These are phyloP conservation scores for Drosophila eohydei DNA, from an alignment of 2,888 invertebrate genomes.

Conservation along the genomic window DNA sequence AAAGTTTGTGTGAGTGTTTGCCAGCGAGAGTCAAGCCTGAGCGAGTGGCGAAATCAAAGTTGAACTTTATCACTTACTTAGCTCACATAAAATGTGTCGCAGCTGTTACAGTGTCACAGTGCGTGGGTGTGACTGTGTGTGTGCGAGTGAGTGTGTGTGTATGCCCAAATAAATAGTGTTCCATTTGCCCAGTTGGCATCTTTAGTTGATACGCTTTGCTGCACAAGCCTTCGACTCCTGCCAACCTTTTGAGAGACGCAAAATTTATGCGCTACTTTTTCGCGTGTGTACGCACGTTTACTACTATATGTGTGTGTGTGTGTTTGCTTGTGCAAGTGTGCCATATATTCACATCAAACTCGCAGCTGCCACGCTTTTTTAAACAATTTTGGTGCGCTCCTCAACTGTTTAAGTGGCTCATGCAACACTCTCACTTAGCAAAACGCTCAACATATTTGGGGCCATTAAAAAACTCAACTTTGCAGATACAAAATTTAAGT, in stretches of 20 bases:
- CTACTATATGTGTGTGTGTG: neutral
- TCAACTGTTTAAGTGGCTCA: conserved; percentile 12
- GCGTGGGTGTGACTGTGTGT: neutral
- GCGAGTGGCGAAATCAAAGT: conserved; percentile 69
- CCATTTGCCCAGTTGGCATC: conserved; percentile 46
- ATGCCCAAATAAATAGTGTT: conserved; percentile 64
- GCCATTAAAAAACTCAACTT: neutral
- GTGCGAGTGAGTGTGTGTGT: conserved; percentile 2
- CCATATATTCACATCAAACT: conserved; percentile 48
- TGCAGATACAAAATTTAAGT: neutral
- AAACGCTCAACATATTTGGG: neutral
- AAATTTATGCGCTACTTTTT: conserved; percentile 63
- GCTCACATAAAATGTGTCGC: conserved; percentile 54
- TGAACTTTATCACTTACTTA: conserved; percentile 76
- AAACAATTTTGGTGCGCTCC: conserved; percentile 44
- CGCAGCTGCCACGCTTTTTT: conserved; percentile 60
- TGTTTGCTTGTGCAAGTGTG: neutral
- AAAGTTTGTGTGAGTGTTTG: neutral
- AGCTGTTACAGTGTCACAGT: conserved; percentile 18
- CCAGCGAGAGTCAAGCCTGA: conserved; percentile 35
- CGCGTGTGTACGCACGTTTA: conserved; percentile 32
- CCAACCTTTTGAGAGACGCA: conserved; percentile 33
- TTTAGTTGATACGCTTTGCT: conserved; percentile 61
- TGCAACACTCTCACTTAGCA: conserved; percentile 16
- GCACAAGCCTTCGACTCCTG: conserved; percentile 25